These are phyloP conservation scores for Danio albolineatus DNA, from an alignment of 2,797 vertebrate species.

Conservation along the genomic window DNA sequence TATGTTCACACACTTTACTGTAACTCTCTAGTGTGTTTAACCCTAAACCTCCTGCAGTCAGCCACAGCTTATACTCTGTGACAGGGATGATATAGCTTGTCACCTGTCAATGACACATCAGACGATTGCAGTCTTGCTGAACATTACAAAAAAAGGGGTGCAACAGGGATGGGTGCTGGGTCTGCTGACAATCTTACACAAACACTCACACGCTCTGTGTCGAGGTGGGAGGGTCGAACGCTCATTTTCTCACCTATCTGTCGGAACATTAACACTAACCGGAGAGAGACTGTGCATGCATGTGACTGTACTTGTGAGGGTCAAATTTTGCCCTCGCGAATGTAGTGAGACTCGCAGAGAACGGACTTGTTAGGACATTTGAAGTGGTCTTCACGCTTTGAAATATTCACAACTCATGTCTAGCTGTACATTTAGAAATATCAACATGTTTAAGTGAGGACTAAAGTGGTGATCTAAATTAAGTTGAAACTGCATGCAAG, in stretches of 20 bases:
- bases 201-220: conserved; percentile 5
- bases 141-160: conserved; percentile 11
- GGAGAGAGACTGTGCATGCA: conserved; percentile 64
- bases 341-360: not conserved
- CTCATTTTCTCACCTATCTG: conserved; percentile 52
- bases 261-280: conserved; percentile 75
- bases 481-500: not conserved
- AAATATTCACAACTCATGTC: conserved; percentile 1
- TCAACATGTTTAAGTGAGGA: not conserved
- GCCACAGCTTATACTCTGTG: not conserved
- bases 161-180: not conserved
- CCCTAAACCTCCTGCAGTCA: conserved; percentile 13
- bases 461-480: not conserved
- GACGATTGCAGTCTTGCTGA: not conserved
- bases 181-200: not conserved
- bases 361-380: not conserved
- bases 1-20: conserved; percentile 38
- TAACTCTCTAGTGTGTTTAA: conserved; percentile 34
- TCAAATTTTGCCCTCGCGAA: not conserved
- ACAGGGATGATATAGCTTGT: conserved; percentile 10
- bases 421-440: not conserved
- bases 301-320: not conserved
- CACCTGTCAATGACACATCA: not conserved
- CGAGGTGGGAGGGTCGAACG: conserved; percentile 15
- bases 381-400: not conserved